phyloP scores from a whole-genome alignment of 2,888 invertebrate species.

The Ptychoptera albimana region DNA sequence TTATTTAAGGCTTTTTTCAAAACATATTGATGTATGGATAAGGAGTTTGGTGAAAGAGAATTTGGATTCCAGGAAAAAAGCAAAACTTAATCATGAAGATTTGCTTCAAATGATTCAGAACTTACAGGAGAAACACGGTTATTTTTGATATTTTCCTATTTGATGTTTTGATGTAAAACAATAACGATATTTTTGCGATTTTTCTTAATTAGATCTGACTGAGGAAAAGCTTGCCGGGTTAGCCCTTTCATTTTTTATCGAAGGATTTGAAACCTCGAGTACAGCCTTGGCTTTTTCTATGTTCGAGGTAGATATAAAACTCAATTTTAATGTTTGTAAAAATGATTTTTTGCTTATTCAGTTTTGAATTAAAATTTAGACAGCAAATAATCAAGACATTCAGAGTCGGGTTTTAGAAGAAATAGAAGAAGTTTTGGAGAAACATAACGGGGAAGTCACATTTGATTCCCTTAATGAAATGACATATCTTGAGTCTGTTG shows the following conservation, averaged over 20 bases:
- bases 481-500: slow-evolving; percentile 38
- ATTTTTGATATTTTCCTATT: neutral
- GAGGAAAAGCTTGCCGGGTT: slow-evolving; percentile 36
- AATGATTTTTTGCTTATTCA: neutral
- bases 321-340: neutral
- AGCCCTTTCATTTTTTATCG: slow-evolving; percentile 40
- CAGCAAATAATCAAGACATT: slow-evolving; percentile 35
- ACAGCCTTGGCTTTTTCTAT: slow-evolving; percentile 37
- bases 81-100: slow-evolving; percentile 32
- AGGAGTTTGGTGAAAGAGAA: slow-evolving; percentile 28
- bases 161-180: no score
- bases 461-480: slow-evolving; percentile 39
- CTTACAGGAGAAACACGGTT: slow-evolving; percentile 24
- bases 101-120: slow-evolving; percentile 38
- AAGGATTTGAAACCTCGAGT: slow-evolving; percentile 44
- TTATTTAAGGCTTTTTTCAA: neutral
- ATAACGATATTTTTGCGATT: no score
- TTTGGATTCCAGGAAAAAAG: slow-evolving; percentile 27
- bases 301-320: slow-evolving; percentile 21
- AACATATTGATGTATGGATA: neutral
- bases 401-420: slow-evolving; percentile 35
- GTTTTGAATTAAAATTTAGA: slow-evolving; percentile 2
- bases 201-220: slow-evolving; percentile 18
- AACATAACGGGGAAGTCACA: slow-evolving; percentile 31
- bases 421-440: slow-evolving; percentile 28